Conservation (phyloP, 2,113 vertebrate genomes). For the Planiliza haematocheilus region DNA sequence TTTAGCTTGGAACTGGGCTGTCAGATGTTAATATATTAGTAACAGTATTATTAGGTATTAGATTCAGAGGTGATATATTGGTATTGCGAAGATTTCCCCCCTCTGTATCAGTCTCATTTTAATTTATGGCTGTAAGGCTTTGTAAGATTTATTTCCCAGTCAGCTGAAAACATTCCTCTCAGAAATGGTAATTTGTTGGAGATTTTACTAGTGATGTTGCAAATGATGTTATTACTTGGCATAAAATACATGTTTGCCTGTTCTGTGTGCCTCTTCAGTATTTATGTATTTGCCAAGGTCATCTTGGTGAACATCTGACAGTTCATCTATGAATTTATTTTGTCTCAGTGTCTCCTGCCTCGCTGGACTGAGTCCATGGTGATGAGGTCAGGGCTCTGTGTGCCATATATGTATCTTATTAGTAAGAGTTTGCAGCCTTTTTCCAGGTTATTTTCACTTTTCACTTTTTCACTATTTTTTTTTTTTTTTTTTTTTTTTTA, state of each 20-base stretch:
- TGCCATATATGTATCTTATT: too few species aligned
- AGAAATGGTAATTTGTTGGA: background rate
- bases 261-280: background rate
- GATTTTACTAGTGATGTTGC: background rate
- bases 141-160: conserved; percentile 5
- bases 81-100: background rate
- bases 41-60: background rate
- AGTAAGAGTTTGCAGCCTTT: too few species aligned
- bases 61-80: background rate
- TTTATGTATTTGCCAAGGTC: background rate
- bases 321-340: too few species aligned
- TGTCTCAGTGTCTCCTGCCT: too few species aligned
- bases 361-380: too few species aligned
- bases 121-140: background rate
- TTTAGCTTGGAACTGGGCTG: conserved; percentile 19
- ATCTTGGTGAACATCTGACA: too few species aligned
- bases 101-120: background rate
- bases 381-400: too few species aligned
- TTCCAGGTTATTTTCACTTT: too few species aligned
- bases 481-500: too few species aligned
- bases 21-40: background rate
- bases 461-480: too few species aligned
- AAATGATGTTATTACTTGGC: background rate
- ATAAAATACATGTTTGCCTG: background rate
- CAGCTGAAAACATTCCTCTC: conserved; percentile 6